Evolutionary conservation across 2,888 invertebrate genomes (phyloP).

Genomic region (Chymomyza fuscimana): DNA sequence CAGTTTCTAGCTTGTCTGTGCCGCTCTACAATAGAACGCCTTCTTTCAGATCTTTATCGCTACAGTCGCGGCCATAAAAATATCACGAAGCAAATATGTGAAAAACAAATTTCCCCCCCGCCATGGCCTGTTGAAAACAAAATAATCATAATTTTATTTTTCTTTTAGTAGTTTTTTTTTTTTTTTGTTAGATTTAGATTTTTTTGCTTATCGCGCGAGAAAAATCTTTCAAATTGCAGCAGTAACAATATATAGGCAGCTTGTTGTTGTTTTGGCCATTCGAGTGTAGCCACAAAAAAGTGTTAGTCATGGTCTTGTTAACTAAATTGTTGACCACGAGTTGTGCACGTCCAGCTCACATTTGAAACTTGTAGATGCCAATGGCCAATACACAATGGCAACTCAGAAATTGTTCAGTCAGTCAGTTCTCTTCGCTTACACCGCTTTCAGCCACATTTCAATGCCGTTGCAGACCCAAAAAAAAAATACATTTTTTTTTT

Average conservation of each 20-base stretch:
- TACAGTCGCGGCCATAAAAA: slow-evolving; percentile 1
- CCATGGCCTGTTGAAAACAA: slow-evolving; percentile 15
- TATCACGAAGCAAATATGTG: slow-evolving; percentile 36
- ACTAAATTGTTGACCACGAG: slow-evolving; percentile 66
- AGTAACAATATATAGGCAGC: slow-evolving; percentile 28
- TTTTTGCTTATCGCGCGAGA: slow-evolving; percentile 72
- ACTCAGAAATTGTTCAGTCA: slow-evolving; percentile 55
- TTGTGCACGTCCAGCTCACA: slow-evolving; percentile 1
- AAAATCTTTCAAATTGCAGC: slow-evolving; percentile 70
- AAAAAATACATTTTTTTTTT: neutral
- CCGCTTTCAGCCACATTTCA: slow-evolving; percentile 45
- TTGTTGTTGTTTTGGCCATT: neutral
- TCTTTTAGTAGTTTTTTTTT: slow-evolving; percentile 15
- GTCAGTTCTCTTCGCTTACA: slow-evolving; percentile 7
- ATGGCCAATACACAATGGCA: slow-evolving; percentile 40
- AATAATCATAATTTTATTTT: slow-evolving; percentile 36
- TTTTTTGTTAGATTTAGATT: too few relatives aligned
- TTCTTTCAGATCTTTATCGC: slow-evolving; percentile 35
- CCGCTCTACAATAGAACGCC: neutral
- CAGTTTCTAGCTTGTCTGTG: slow-evolving; percentile 26
- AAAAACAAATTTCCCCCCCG: slow-evolving; percentile 41
- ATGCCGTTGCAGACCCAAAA: slow-evolving; percentile 24
- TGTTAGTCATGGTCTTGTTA: slow-evolving; percentile 76
- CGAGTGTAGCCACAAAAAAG: slow-evolving; percentile 40
- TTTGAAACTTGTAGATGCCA: slow-evolving; percentile 14